Percentiles rank a stretch among this genome's conserved stretches.
Evolutionary conservation across 2,797 vertebrate species (phyloP).

Genomic region (Neopelma chrysocephalum): DNA sequence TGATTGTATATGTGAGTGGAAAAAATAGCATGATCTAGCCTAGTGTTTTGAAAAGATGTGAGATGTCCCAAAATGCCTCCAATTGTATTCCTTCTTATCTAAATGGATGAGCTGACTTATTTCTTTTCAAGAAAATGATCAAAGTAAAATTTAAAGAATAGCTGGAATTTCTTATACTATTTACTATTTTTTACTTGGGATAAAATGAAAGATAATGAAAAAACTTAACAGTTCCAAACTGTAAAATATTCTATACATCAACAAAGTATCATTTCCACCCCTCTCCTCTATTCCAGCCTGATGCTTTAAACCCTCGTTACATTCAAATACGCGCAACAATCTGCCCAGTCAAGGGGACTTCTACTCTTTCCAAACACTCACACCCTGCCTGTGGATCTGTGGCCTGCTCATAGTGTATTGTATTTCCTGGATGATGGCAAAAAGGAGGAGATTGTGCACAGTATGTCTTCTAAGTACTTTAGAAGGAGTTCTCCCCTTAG

Average conservation of each 20-base stretch:
- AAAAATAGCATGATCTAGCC: not conserved
- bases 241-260: not conserved
- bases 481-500: not conserved
- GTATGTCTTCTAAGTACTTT: not conserved
- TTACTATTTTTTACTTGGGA: not conserved
- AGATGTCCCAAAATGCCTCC: not conserved
- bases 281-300: not conserved
- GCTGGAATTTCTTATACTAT: not conserved
- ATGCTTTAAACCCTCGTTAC: not conserved
- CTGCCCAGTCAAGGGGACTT: not conserved
- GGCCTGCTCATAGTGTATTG: not conserved
- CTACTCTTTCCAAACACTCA: not conserved
- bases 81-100: not conserved
- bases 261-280: accelerated
- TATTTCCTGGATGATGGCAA: not conserved
- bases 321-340: not conserved
- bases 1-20: not conserved
- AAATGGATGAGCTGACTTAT: not conserved
- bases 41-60: not conserved
- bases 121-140: not conserved
- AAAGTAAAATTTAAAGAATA: not conserved
- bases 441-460: not conserved
- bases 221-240: not conserved
- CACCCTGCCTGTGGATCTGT: not conserved
- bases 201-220: not conserved